Conservation (phyloP, 2,888 invertebrate species). For the Acleris holmiana region DNA sequence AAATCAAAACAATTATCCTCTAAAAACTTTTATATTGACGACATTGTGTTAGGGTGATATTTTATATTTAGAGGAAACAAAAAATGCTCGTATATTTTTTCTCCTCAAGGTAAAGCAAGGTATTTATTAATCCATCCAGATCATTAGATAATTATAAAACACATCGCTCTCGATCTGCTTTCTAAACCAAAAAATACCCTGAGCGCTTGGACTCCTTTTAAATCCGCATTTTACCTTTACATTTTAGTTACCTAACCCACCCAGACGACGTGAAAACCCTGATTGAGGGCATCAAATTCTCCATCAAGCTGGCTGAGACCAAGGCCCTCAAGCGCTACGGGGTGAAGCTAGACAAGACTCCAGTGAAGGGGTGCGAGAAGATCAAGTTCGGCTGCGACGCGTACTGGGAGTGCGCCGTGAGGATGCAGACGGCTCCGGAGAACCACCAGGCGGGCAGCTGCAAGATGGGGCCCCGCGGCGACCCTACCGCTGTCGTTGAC, state of each 20-base stretch:
- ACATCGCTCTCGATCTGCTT: too few relatives aligned
- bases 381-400: constrained; percentile 89
- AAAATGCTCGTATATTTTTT: too few relatives aligned
- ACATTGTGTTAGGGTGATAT: too few relatives aligned
- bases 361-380: constrained; percentile 89
- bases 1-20: too few relatives aligned
- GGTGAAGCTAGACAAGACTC: constrained; percentile 89
- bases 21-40: too few relatives aligned
- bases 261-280: constrained; percentile 91
- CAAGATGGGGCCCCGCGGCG: constrained; percentile 91
- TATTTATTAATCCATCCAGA: too few relatives aligned
- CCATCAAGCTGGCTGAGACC: constrained; percentile 88
- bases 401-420: constrained; percentile 92
- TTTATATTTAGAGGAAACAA: too few relatives aligned
- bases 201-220: too few relatives aligned
- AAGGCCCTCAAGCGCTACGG: constrained; percentile 86
- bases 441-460: constrained; percentile 93
- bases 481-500: constrained; percentile 90
- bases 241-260: constrained; percentile 86
- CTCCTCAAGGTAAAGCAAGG: too few relatives aligned
- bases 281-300: constrained; percentile 93
- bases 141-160: too few relatives aligned
- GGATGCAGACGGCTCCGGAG: constrained; percentile 90
- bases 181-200: too few relatives aligned
- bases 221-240: too few relatives aligned